Conservation (phyloP, 2,888 invertebrate species). For the Entomobrya proxima region DNA sequence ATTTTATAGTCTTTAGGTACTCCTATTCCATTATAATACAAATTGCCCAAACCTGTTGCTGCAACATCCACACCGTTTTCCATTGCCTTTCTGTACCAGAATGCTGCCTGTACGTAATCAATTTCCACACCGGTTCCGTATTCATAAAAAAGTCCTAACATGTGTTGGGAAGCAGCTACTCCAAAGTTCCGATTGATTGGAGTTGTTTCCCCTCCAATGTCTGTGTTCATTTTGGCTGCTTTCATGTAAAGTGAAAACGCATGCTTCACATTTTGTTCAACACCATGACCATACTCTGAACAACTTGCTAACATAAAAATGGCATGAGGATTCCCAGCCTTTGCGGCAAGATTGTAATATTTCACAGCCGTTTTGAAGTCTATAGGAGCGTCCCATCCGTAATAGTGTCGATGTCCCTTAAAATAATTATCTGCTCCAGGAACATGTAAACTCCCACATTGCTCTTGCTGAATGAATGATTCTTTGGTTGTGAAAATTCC, state of each 20-base stretch:
- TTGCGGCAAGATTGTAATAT: constrained; percentile 59
- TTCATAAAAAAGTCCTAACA: too few species aligned
- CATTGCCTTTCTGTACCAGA: too few species aligned
- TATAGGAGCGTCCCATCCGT: neutral
- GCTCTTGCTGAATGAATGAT: neutral
- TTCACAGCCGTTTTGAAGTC: constrained; percentile 55
- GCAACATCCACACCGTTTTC: too few species aligned
- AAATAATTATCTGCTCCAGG: neutral
- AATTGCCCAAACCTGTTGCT: too few species aligned
- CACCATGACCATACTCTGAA: constrained; percentile 47
- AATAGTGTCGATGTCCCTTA: neutral
- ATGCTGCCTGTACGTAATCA: too few species aligned
- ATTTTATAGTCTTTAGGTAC: too few species aligned
- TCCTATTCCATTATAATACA: too few species aligned
- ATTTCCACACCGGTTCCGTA: too few species aligned
- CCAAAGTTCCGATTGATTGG: neutral
- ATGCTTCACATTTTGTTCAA: constrained; percentile 6
- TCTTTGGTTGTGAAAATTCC: neutral
- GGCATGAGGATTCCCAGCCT: constrained; percentile 56
- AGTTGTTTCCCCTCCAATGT: neutral
- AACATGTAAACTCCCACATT: neutral
- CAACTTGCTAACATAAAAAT: constrained; percentile 54
- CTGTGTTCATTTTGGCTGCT: neutral
- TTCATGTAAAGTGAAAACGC: neutral
- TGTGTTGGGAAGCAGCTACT: constrained; percentile 26